phyloP scores from a whole-genome alignment of 37 sponge, comb jelly and placozoan species.

The Tethya wilhelma region DNA sequence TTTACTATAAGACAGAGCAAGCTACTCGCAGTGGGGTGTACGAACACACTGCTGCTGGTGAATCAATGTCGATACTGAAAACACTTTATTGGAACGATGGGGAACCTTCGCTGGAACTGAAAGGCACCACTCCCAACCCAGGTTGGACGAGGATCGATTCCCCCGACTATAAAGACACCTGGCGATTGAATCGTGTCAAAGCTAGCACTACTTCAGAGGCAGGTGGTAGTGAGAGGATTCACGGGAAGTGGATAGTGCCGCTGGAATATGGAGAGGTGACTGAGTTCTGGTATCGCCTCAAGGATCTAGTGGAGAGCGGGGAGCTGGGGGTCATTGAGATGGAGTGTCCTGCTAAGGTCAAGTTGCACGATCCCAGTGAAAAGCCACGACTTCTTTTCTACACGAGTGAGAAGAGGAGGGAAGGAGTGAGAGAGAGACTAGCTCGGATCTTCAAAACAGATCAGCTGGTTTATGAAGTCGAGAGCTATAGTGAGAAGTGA shows the following conservation, averaged over 20 bases:
- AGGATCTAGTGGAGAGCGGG: no score
- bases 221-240: background rate
- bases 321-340: no score
- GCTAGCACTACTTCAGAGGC: background rate
- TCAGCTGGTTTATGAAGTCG: no score
- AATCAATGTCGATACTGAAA: conserved; percentile 18
- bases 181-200: conserved; percentile 4
- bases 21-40: conserved; percentile 58
- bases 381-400: no score
- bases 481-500: no score
- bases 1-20: conserved; percentile 68
- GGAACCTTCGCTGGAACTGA: conserved; percentile 33
- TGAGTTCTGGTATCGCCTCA: background rate
- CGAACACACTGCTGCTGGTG: conserved; percentile 16
- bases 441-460: no score
- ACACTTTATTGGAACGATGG: conserved; percentile 72
- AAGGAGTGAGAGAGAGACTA: no score
- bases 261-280: conserved; percentile 6
- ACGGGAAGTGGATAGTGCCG: background rate
- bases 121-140: no score
- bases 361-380: no score
- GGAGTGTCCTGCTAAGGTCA: no score
- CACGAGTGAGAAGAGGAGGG: no score
- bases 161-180: conserved; percentile 1
- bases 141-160: no score